Evolutionary conservation across 2,888 invertebrate genomes (phyloP), one percentile per base, ranked within the genome.

Genomic region (Erannis defoliaria): DNA sequence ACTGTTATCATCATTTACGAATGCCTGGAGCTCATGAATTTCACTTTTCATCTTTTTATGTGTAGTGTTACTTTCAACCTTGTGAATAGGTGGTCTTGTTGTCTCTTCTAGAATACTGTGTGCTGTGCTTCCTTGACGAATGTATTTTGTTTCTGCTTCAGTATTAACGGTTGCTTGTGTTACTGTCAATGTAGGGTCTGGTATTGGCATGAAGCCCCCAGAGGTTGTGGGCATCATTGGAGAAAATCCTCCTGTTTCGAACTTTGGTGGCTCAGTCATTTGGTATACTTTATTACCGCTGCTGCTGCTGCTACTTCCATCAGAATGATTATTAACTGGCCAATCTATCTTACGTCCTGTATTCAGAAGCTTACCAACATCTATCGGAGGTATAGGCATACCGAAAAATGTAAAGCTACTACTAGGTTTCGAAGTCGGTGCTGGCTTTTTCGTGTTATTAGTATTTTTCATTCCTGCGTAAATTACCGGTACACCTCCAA

Each of bases 391-490:
- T 61, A 97, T 80, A 0, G 97, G 97, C 78, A 97, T 95, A 0
- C 97, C 97, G 76, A 97, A 97, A 78, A 97, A 97, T 12, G 97
- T 97, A 70, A 97, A 97, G 0, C 96, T 95, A 64, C 95, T 94
- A 1, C 74, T 81, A 0, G 95, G 92, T 31, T 90, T 92, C 33
- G 86, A 82, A 54, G 84, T 77, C 55, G 89, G 81, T 16, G 82
- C 55, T 45, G 70, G 55, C 12, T 76, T 88, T 67, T 89, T 89
- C 51, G 90, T 85, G 16, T 77, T 75, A 6, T 81, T 81, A 21
- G 72, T 74, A 62, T 88, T 90, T 67, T 87, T 88, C 68, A 84
- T 86, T 51, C 80, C 80, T 10, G 84, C 83, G 62, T 86, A 86
- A 58, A 87, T 68, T 19, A 94, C 95, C 0, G 96, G 95, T 0